Conservation (phyloP, 2,888 invertebrate species). For the Xylota sylvarum region DNA sequence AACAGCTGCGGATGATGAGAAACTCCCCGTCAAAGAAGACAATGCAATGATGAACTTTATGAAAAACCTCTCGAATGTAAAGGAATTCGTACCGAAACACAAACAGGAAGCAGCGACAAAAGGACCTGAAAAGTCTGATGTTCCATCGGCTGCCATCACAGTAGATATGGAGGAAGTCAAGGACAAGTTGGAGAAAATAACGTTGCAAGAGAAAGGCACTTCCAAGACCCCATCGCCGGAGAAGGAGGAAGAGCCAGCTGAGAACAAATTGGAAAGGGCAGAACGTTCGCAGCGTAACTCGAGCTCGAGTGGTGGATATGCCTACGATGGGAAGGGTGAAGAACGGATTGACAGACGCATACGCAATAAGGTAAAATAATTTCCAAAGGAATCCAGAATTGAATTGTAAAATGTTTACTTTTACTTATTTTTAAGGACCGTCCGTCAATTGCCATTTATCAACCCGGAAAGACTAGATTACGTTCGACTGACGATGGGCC, state of each 20-base stretch:
- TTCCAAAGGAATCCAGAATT: neutral
- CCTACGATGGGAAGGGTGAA: conserved; percentile 56
- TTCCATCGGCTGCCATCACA: conserved; percentile 5
- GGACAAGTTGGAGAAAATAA: conserved; percentile 72
- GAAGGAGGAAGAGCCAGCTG: conserved; percentile 37
- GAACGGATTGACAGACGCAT: conserved; percentile 79
- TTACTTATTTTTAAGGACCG: conserved; percentile 89
- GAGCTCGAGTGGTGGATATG: conserved; percentile 69
- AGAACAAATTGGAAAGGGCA: conserved; percentile 41
- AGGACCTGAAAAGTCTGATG: conserved; percentile 5
- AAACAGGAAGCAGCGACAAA: conserved; percentile 55
- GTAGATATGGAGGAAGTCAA: conserved; percentile 68
- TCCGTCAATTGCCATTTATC: conserved; percentile 95
- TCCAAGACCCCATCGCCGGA: conserved; percentile 25
- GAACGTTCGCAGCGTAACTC: conserved; percentile 69
- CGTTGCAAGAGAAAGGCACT: conserved; percentile 36
- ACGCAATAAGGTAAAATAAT: conserved; percentile 82
- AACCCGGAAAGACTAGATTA: conserved; percentile 89
- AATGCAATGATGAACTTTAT: conserved; percentile 79
- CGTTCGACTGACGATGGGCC: conserved; percentile 80
- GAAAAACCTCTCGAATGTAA: conserved; percentile 78
- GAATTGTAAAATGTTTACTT: conserved; percentile 18
- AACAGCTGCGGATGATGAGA: conserved; percentile 8
- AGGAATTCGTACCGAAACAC: conserved; percentile 78
- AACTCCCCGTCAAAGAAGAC: conserved; percentile 39